These are phyloP conservation scores for Lordiphosa clarofinis DNA, from an alignment of 1,140 invertebrate genomes.

Conservation along the genomic window DNA sequence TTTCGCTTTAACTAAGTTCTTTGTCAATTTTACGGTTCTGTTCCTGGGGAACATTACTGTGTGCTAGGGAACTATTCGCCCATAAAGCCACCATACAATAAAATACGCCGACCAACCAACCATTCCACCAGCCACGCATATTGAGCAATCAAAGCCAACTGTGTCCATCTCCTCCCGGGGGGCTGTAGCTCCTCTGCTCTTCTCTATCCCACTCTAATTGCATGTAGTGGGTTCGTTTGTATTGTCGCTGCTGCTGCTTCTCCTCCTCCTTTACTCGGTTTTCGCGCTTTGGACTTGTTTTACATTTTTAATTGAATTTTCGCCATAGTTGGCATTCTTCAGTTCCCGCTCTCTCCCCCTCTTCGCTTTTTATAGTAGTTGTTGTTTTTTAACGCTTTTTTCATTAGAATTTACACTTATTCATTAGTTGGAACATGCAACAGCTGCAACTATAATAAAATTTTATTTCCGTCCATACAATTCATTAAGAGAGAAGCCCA, in stretches of 20 bases:
- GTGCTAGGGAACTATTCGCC: constrained; percentile 52
- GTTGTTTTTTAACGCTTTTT: constrained; percentile 56
- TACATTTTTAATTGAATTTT: constrained; percentile 78
- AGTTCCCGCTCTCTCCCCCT: too few relatives aligned
- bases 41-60: constrained; percentile 42
- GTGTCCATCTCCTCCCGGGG: constrained; percentile 19
- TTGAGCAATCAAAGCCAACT: constrained; percentile 77
- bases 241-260: constrained; percentile 56
- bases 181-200: neutral
- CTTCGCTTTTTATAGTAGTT: constrained; percentile 4
- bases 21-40: constrained; percentile 54
- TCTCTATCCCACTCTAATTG: constrained; percentile 50
- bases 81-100: constrained; percentile 63
- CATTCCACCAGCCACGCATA: constrained; percentile 54
- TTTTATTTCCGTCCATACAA: constrained; percentile 66
- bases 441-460: constrained; percentile 67
- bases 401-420: constrained; percentile 76
- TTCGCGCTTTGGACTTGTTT: constrained; percentile 70
- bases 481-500: constrained; percentile 44
- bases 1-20: constrained; percentile 62
- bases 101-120: constrained; percentile 41
- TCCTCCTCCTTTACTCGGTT: constrained; percentile 8
- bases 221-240: constrained; percentile 73
- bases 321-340: constrained; percentile 73
- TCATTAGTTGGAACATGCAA: constrained; percentile 73